These are phyloP conservation scores for Characodon lateralis DNA, from an alignment of 2,797 vertebrate species.

Conservation along the genomic window DNA sequence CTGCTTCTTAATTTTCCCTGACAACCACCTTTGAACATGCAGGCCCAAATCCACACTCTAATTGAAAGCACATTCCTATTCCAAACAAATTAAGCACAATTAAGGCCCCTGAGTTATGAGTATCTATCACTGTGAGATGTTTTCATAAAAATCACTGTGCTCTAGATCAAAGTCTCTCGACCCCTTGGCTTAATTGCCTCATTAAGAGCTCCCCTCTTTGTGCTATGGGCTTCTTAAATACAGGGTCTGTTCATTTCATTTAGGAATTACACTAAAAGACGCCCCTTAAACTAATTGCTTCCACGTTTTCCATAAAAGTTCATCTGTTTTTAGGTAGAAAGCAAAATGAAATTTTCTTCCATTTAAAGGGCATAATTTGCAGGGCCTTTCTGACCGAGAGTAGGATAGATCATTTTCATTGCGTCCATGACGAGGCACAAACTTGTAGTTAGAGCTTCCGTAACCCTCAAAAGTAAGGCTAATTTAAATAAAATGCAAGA, in stretches of 20 bases:
- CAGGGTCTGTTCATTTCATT: slow-evolving; percentile 90
- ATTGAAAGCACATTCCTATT: slow-evolving; percentile 99
- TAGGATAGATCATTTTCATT: slow-evolving; percentile 73
- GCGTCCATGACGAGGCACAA: slow-evolving; percentile 67
- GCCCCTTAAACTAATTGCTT: slow-evolving; percentile 97
- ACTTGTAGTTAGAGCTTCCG: slow-evolving; percentile 56
- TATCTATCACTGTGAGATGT: slow-evolving; percentile 98
- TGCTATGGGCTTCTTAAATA: slow-evolving; percentile 93
- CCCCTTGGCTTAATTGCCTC: slow-evolving; percentile 97
- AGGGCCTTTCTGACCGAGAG: slow-evolving; percentile 64
- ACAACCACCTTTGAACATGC: slow-evolving; percentile 96
- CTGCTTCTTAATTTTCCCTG: slow-evolving; percentile 98
- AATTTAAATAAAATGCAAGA: slow-evolving; percentile 19
- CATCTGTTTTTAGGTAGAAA: slow-evolving; percentile 82
- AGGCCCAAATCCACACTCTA: slow-evolving; percentile 90
- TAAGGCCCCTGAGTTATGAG: slow-evolving; percentile 99
- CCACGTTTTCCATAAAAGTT: slow-evolving; percentile 91
- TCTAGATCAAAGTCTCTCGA: slow-evolving; percentile 97
- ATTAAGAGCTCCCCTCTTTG: slow-evolving; percentile 89
- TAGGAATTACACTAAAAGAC: slow-evolving; percentile 95
- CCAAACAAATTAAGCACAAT: slow-evolving; percentile 99
- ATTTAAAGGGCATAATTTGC: slow-evolving; percentile 66
- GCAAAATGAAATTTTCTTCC: slow-evolving; percentile 78
- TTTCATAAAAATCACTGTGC: slow-evolving; percentile 99
- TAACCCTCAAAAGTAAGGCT: slow-evolving; percentile 27